Conservation (phyloP, 2,888 invertebrate genomes). For the Ormyrus thymus region DNA sequence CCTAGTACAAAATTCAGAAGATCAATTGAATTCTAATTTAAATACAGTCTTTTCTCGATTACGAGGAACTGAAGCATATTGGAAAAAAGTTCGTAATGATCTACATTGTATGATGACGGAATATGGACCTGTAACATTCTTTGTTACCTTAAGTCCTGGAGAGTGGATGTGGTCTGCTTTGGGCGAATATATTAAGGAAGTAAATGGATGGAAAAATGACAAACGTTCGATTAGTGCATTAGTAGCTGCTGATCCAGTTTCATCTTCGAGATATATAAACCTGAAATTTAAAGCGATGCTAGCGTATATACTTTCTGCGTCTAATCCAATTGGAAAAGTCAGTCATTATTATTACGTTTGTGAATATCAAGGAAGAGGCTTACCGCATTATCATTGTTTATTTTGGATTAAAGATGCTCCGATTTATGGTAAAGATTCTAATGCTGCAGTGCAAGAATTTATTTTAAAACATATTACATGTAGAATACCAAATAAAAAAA, state of each 20-base stretch:
- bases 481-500: slow-evolving; percentile 53
- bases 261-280: slow-evolving; percentile 43
- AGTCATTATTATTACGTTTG: too few species aligned
- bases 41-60: slow-evolving; percentile 53
- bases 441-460: slow-evolving; percentile 19
- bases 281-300: slow-evolving; percentile 64
- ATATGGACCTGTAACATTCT: slow-evolving; percentile 57
- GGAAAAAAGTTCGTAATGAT: slow-evolving; percentile 54
- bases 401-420: slow-evolving; percentile 22
- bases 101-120: too few species aligned
- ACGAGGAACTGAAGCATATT: slow-evolving; percentile 58
- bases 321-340: slow-evolving; percentile 51
- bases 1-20: not conserved
- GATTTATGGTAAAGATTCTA: slow-evolving; percentile 6
- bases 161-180: slow-evolving; percentile 64
- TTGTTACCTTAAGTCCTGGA: slow-evolving; percentile 60
- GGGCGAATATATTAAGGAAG: slow-evolving; percentile 59
- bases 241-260: slow-evolving; percentile 65
- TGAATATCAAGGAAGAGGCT: slow-evolving; percentile 4
- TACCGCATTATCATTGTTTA: slow-evolving; percentile 9
- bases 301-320: slow-evolving; percentile 60
- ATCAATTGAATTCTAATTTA: slow-evolving; percentile 1
- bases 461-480: slow-evolving; percentile 60
- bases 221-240: slow-evolving; percentile 58
- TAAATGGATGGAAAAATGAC: slow-evolving; percentile 59